Conservation (phyloP, 1,140 invertebrate genomes). For the Eubasilissa regina region DNA sequence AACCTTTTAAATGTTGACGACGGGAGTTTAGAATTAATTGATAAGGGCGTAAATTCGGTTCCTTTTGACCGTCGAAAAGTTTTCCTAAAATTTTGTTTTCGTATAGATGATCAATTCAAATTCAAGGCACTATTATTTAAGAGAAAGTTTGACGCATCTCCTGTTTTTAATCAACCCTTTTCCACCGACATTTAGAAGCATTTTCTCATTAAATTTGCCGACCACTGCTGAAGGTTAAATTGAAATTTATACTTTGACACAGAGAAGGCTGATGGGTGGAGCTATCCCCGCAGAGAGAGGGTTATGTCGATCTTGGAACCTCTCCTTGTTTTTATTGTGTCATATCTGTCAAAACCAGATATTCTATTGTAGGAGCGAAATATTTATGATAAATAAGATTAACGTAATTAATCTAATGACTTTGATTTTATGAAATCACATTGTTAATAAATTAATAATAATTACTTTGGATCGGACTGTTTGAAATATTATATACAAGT, state of each 20-base stretch:
- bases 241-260: constrained; percentile 48
- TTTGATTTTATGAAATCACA: too few species aligned
- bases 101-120: constrained; percentile 24
- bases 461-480: too few species aligned
- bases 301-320: constrained; percentile 38
- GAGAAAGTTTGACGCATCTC: constrained; percentile 30
- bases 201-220: constrained; percentile 8
- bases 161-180: constrained; percentile 44
- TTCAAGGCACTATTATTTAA: not conserved
- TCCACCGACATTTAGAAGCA: not conserved
- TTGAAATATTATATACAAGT: too few species aligned
- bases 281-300: not conserved
- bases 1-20: constrained; percentile 20
- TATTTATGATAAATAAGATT: constrained; percentile 51
- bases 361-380: not conserved
- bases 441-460: too few species aligned
- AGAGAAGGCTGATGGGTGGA: not conserved
- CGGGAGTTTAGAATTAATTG: constrained; percentile 14
- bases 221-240: constrained; percentile 33
- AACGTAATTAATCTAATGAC: constrained; percentile 30
- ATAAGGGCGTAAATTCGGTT: not conserved
- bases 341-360: constrained; percentile 41
- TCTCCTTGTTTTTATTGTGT: constrained; percentile 49
- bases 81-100: constrained; percentile 33
- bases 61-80: constrained; percentile 15